Evolutionary conservation across 2,113 vertebrate genomes (phyloP), one percentile per base, ranked within the genome.

Genomic region (Crotalus viridis): DNA sequence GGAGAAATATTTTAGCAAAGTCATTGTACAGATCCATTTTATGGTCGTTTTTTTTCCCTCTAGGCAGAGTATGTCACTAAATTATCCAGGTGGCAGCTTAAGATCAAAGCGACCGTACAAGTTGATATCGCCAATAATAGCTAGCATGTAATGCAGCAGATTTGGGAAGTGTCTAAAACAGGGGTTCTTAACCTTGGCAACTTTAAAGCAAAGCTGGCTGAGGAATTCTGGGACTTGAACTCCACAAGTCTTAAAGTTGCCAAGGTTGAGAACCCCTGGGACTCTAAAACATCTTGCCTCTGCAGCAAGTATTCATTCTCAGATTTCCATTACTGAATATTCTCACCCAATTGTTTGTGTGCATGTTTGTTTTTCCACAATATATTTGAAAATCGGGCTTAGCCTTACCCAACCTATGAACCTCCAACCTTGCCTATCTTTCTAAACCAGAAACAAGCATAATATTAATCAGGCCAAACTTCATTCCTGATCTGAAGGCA

Each of bases 351-450:
- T 85, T 92, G 90, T 3, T 59, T 0, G 0, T 43, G 24, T 91
- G 9, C n/a, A 91, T 74, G 89, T 43, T 9, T 33, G 87, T 90
- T 94, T 92, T 13, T 90, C 87, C 93, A 87, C 1, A 91, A 0
- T 81, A n/a, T 81, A 90, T 64, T 94, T 92, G 92, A 93, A 88
- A 95, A 89, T 51, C 74, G 9, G 51, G 1, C 19, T 91, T 94
- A 39, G 15, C 17, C 24, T 57, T 19, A 52, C 2, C 64, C 64
- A 13, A 4, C 8, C 10, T 21, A 2, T 85, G 43, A 81, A n/a
- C 12, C 61, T 46, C 17, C n/a, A 8, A 90, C 46, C 48, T 89
- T 64, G 43, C 33, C 33, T 64, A 33, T 39, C 43, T 26, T 39
- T 57, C 28, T 55, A 28, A 85, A 56, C 0, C 5, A 81, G 10